These are phyloP conservation scores for Falcunculus frontatus DNA, from an alignment of 2,113 vertebrate genomes.

Conservation along the genomic window DNA sequence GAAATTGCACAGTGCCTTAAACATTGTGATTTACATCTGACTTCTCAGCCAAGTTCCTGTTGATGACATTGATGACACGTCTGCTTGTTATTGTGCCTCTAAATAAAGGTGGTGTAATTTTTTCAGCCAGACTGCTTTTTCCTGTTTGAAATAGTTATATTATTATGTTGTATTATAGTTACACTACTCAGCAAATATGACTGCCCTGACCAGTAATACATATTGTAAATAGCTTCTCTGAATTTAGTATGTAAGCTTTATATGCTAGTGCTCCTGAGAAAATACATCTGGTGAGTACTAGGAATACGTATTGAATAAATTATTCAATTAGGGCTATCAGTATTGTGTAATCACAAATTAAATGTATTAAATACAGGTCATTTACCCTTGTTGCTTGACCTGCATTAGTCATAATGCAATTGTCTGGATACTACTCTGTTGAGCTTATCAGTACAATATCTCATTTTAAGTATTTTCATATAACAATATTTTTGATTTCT, in stretches of 20 bases:
- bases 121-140: not conserved
- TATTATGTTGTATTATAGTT: not conserved
- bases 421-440: not conserved
- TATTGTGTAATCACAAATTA: not conserved
- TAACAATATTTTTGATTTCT: not conserved
- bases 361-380: not conserved
- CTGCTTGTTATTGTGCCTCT: not conserved
- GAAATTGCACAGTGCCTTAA: not conserved
- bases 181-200: not conserved
- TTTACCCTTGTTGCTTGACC: constrained; percentile 13
- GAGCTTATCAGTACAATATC: not conserved
- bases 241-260: not conserved
- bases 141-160: not conserved
- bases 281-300: not conserved
- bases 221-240: not conserved
- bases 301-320: not conserved
- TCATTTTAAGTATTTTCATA: not conserved
- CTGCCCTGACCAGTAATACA: not conserved
- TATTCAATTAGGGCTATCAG: not conserved
- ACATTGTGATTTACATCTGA: not conserved
- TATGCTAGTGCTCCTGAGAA: not conserved
- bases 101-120: not conserved
- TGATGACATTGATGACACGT: not conserved
- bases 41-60: not conserved
- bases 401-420: not conserved